phyloP scores from a whole-genome alignment of 2,113 vertebrate species.

The Stegostoma tigrinum region DNA sequence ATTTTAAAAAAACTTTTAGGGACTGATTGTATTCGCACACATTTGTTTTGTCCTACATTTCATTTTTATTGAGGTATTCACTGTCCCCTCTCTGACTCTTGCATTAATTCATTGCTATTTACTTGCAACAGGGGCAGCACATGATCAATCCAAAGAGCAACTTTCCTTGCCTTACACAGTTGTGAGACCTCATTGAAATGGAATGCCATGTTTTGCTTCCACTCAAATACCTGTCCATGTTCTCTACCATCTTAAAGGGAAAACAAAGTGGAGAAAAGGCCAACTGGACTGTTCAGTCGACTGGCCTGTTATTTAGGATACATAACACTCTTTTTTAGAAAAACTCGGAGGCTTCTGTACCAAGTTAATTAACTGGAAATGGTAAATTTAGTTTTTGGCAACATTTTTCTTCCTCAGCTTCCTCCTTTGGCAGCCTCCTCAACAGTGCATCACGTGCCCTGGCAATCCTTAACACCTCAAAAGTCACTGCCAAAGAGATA shows the following conservation, averaged over 20 bases:
- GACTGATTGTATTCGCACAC: too few species aligned
- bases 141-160: background rate
- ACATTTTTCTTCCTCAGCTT: background rate
- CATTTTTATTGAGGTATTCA: conserved; percentile 1
- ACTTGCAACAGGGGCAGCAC: background rate
- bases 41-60: background rate
- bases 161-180: background rate
- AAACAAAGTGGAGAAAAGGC: background rate
- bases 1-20: background rate
- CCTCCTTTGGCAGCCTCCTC: background rate
- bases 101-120: background rate
- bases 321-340: too few species aligned
- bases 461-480: background rate
- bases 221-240: background rate
- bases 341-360: background rate
- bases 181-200: background rate
- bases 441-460: background rate
- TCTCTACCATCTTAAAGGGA: background rate
- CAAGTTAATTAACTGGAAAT: background rate
- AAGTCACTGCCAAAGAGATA: background rate
- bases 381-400: background rate
- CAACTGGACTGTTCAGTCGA: background rate
- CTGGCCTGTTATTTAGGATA: background rate
- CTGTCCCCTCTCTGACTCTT: background rate
- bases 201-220: background rate